Evolutionary conservation across 2,888 invertebrate genomes (phyloP).

Genomic region (Argyresthia albistria): DNA sequence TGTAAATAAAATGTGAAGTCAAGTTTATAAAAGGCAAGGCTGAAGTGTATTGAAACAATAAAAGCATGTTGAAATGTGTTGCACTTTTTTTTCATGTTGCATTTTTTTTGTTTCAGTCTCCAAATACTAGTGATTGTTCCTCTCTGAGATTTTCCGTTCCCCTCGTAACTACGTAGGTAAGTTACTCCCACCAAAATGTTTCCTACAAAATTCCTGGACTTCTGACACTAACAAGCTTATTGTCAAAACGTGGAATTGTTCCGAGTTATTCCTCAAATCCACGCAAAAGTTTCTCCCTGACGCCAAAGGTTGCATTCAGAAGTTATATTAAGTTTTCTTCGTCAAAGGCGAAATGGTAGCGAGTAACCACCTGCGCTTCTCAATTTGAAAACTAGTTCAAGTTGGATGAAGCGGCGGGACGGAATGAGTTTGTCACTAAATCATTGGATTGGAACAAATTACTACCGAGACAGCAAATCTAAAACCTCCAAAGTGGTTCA

Average conservation of each 20-base stretch:
- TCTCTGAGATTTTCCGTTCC: too few relatives aligned
- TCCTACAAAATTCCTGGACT: neutral
- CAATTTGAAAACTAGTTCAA: too few relatives aligned
- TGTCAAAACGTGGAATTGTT: neutral
- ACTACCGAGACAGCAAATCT: too few relatives aligned
- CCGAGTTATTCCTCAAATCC: neutral
- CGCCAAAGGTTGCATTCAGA: constrained; percentile 36
- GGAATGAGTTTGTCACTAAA: too few relatives aligned
- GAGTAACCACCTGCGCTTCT: too few relatives aligned
- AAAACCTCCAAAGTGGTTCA: too few relatives aligned
- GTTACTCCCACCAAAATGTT: neutral
- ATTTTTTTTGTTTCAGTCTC: constrained; percentile 17
- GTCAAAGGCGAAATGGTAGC: constrained; percentile 13
- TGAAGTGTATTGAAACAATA: constrained; percentile 70
- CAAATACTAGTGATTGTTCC: too few relatives aligned
- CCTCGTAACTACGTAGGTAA: neutral
- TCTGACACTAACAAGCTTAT: neutral
- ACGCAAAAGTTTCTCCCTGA: neutral
- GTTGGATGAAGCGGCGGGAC: too few relatives aligned
- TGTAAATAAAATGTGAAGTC: constrained; percentile 68
- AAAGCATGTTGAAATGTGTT: constrained; percentile 61
- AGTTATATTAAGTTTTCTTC: constrained; percentile 45
- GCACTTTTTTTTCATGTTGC: constrained; percentile 18
- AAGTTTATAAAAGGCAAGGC: constrained; percentile 67
- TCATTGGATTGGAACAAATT: too few relatives aligned